Evolutionary conservation across 2,113 vertebrate species (phyloP).

Genomic region (Heterotilapia buettikoferi): DNA sequence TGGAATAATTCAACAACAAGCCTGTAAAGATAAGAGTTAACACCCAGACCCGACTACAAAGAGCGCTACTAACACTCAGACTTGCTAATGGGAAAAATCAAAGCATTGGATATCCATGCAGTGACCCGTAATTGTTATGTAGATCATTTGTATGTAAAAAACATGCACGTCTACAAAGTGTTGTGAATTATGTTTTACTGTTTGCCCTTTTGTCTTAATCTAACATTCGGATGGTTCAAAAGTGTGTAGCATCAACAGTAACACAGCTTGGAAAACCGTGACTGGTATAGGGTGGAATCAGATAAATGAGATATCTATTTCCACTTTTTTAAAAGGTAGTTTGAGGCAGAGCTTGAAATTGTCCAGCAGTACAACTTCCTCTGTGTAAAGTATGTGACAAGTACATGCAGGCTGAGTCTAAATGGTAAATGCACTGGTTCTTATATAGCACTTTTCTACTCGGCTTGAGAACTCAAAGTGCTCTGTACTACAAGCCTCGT

Average conservation of each 20-base stretch:
- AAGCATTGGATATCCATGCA: rapidly evolving
- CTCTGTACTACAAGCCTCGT: not conserved
- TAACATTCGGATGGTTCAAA: not conserved
- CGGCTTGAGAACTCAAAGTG: rapidly evolving
- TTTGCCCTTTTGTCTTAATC: not conserved
- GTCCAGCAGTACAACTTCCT: not conserved
- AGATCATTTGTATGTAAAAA: not conserved
- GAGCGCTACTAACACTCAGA: not conserved
- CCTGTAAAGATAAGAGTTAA: not conserved
- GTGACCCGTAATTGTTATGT: not conserved
- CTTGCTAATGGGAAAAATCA: not conserved
- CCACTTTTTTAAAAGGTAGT: not conserved
- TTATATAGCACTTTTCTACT: not conserved
- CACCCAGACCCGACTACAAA: not conserved
- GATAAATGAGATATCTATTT: not conserved
- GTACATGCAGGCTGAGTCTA: not conserved
- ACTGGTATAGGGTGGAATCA: not conserved
- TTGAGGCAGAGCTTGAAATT: not conserved
- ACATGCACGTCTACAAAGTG: not conserved
- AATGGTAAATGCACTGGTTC: not conserved
- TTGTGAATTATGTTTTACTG: not conserved
- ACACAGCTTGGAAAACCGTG: not conserved
- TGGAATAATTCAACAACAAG: not conserved
- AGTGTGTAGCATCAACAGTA: not conserved
- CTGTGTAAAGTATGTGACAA: not conserved